Base-by-base conservation (phyloP, 1,140 invertebrate genomes). In the Drosophila simulans region DNA sequence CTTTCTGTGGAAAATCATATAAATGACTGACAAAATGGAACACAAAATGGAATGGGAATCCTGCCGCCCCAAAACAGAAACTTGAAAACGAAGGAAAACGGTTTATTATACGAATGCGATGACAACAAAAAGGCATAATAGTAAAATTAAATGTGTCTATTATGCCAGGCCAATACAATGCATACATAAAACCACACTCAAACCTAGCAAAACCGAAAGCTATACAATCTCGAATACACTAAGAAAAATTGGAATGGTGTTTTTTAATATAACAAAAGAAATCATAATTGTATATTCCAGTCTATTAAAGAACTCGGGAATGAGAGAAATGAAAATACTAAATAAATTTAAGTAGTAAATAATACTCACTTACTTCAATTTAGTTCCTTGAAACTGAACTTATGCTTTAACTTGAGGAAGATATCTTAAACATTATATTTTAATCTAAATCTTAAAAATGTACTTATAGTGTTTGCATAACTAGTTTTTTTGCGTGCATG, bases 141-240 rank as follows among this genome's bases (percentile, higher is more conserved):
- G 84, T 89, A 89, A 89, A 89, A 89, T 89, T 89, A 89, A 89
- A 89, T 89, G 84, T 89, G 80, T 89, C 84, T 89, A 84, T 89
- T 89, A 89, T 89, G 84, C 80, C 80, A 71, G 74, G 80, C 66
- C 80, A 89, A 89, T 89, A 88, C 83, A 88, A 88, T 88, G 80
- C 79, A 77, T 57, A 88, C 83, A 88, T 88, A 88, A 88, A 88
- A 88, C 83, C 84, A 42, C 80, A 80, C 83, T 66, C 40, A 69
- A 35, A 58, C 48, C 45, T 43, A 46, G 40, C 15, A 52, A 55
- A 54, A 15, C 43, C 42, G 53, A 22, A 42, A 27, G 25, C 64
- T 37, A 35, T 40, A 64, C 70, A 86, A 64, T 71, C 64, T 65
- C 59, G 59, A 34, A 11, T 22, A 42, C 45, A 51, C 45, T 17